Evolutionary conservation across 2,797 vertebrate species (phyloP), one percentile per base, ranked within the genome.

Genomic region (Hippoglossus hippoglossus): DNA sequence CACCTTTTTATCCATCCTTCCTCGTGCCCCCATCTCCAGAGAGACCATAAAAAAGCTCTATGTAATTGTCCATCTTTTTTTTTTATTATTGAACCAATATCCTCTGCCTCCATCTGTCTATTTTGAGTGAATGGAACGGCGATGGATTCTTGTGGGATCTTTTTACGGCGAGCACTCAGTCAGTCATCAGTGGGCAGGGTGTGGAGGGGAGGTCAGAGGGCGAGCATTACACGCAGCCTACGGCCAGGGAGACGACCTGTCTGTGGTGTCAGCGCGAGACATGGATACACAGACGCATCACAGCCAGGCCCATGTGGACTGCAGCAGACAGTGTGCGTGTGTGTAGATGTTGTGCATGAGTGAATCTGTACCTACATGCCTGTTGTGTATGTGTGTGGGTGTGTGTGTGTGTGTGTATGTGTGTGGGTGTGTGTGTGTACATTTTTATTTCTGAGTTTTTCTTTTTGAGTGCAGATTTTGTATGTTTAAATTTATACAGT

Each of bases 251-350:
- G 36, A 84, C 75, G 67, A 12, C 5, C 16, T 12, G 54, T 34
- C 36, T 41, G 36, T 41, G 15, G 26, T 59, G 57, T 44, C 26
- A 52, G 50, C 15, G 4, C 22, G 1, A 3, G 21, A 24, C 21
- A 24, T 51, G 28, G 88, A 87, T 81, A 71, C 67, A 57, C 67
- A 59, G 57, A 81, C 83, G 74, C 64, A 85, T 89, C 85, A 85
- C 63, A 31, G 31, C 9, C 18, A 1, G 60, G 34, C 60, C 22
- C 28, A 49, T 1, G 2, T 26, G 34, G 16, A 31, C 55, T 41
- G 31, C 44, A 39, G 21, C 2, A 16, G 25, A 3, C 1, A 9
- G 24, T 58, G 24, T 51, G 13, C 34, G 28, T 41, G 13, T 63
- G 55, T 71, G 34, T 15, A 12, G 4, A 9, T 10, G 31, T 34